Evolutionary conservation across 2,797 vertebrate genomes (phyloP).

Genomic region (Heliangelus exortis): DNA sequence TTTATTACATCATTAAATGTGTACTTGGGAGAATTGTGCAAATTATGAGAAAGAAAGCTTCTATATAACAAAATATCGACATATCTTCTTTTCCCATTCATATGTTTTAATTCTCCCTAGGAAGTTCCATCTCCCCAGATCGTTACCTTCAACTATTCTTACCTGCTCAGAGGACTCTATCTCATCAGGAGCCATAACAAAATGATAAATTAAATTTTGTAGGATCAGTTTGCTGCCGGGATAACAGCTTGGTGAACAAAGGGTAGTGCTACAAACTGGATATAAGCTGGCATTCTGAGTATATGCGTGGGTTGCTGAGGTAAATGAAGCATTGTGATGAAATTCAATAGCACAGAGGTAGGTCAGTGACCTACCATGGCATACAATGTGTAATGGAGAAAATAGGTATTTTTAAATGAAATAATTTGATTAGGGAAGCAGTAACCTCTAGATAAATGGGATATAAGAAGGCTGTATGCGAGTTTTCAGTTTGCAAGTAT

Average conservation of each 20-base stretch:
- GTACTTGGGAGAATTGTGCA: neutral
- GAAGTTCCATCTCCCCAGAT: neutral
- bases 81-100: neutral
- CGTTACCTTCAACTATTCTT: neutral
- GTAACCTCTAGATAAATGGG: conserved; percentile 6
- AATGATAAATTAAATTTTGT: conserved; percentile 3
- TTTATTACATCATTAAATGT: neutral
- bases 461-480: neutral
- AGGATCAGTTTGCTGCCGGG: conserved; percentile 1
- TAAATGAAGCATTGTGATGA: conserved; percentile 56
- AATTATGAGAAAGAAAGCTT: neutral
- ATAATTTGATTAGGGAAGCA: conserved; percentile 43
- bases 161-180: neutral
- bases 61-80: neutral
- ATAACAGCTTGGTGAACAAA: conserved; percentile 53
- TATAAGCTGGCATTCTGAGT: neutral
- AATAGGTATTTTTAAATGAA: conserved; percentile 40
- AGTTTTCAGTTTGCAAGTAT: neutral
- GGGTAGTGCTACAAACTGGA: neutral
- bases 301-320: neutral
- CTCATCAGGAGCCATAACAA: neutral
- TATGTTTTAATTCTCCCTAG: neutral
- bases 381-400: neutral
- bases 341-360: conserved; percentile 55
- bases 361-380: conserved; percentile 1